Percentiles rank a stretch among this genome's conserved stretches.
phyloP scores from a whole-genome alignment of 2,888 invertebrate species.

The Nemotelus nigrinus region DNA sequence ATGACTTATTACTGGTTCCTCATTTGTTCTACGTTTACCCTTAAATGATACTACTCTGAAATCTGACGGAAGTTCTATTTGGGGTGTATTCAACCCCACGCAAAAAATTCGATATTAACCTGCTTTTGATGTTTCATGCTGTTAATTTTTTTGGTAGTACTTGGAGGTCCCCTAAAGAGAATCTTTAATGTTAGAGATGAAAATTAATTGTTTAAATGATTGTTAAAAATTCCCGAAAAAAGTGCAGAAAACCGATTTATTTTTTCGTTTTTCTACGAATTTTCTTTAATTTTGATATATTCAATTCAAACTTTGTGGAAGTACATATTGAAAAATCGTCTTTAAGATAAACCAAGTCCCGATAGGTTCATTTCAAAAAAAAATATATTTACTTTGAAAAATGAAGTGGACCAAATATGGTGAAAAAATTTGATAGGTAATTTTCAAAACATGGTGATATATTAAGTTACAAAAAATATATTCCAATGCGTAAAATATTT shows the following conservation, averaged over 20 bases:
- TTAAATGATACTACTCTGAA: constrained; percentile 4
- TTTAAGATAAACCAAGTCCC: too few species aligned
- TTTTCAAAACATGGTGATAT: neutral
- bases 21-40: too few species aligned
- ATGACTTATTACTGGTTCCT: too few species aligned
- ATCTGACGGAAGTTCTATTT: neutral
- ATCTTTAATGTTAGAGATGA: neutral
- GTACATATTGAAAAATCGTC: neutral
- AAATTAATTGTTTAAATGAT: neutral
- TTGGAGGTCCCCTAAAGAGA: neutral
- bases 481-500: neutral
- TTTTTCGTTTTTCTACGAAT: neutral
- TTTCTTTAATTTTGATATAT: neutral
- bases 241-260: neutral
- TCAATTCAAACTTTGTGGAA: neutral
- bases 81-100: constrained; percentile 13
- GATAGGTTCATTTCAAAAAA: too few species aligned
- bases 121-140: neutral
- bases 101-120: constrained; percentile 7
- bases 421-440: neutral
- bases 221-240: neutral
- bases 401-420: neutral
- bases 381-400: neutral
- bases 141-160: neutral
- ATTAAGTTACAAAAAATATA: neutral